A percentile compares a stretch with the other conserved stretches of the same genome.
phyloP scores from a whole-genome alignment of 2,888 invertebrate species.

The Phymatocera aterrima region DNA sequence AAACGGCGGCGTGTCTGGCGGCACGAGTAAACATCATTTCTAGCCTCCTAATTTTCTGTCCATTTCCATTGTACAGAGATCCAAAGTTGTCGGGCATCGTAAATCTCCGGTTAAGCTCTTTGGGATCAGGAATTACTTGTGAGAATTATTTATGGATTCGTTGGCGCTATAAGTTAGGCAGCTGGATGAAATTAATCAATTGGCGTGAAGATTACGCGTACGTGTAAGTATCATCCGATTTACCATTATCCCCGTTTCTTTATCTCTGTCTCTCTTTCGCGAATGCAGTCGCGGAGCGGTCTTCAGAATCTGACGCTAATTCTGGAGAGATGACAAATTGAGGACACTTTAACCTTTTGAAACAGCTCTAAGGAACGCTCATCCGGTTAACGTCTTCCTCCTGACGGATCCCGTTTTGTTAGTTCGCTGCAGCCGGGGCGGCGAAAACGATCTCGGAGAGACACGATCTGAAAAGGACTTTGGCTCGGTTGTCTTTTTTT shows the following conservation, averaged over 20 bases:
- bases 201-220: slow-evolving; percentile 6
- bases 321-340: slow-evolving; percentile 34
- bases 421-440: not conserved
- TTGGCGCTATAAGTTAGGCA: slow-evolving; percentile 8
- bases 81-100: slow-evolving; percentile 7
- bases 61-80: slow-evolving; percentile 29
- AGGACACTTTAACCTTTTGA: slow-evolving; percentile 29
- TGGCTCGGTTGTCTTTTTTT: not conserved
- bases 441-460: slow-evolving; percentile 19
- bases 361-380: slow-evolving; percentile 19
- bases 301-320: not conserved
- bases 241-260: not conserved
- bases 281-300: not conserved
- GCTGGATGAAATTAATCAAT: slow-evolving; percentile 33
- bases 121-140: slow-evolving; percentile 12
- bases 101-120: slow-evolving; percentile 43
- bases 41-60: slow-evolving; percentile 33
- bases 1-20: slow-evolving; percentile 27
- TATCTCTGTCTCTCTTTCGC: not conserved
- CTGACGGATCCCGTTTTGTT: slow-evolving; percentile 33
- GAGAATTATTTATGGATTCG: slow-evolving; percentile 33
- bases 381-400: slow-evolving; percentile 27
- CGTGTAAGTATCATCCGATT: slow-evolving; percentile 13
- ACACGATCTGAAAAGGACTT: slow-evolving; percentile 33
- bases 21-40: slow-evolving; percentile 33